phyloP scores from a whole-genome alignment of 2,113 vertebrate species.

The Guaruba guarouba region DNA sequence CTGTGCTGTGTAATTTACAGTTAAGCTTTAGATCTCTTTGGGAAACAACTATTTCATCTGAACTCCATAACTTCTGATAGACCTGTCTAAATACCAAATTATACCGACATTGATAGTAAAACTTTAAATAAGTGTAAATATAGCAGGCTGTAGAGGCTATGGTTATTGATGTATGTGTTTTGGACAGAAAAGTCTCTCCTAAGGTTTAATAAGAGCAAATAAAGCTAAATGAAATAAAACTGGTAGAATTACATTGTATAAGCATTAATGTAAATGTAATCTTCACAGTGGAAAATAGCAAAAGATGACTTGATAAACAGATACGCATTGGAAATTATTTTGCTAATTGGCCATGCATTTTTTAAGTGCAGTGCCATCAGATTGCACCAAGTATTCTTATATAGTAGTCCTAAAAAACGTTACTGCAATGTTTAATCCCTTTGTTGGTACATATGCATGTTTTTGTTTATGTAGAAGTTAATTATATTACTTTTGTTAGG shows the following conservation, averaged over 20 bases:
- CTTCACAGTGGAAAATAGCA: background rate
- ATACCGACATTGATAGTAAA: background rate
- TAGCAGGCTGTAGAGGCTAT: background rate
- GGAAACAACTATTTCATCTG: background rate
- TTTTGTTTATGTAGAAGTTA: slow-evolving; percentile 58
- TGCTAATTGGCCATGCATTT: background rate
- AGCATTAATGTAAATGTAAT: background rate
- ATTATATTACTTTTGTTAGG: slow-evolving; percentile 48
- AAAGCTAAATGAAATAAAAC: background rate
- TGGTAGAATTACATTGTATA: background rate
- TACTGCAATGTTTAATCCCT: slow-evolving; percentile 12
- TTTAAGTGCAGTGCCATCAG: background rate
- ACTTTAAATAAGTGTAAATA: background rate
- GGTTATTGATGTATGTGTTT: background rate
- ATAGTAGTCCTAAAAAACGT: slow-evolving; percentile 25
- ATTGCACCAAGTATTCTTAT: background rate
- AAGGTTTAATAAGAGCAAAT: background rate
- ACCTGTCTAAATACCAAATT: background rate
- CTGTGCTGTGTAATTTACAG: background rate
- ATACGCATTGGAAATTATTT: background rate
- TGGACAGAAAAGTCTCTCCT: background rate
- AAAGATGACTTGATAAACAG: background rate
- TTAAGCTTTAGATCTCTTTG: background rate
- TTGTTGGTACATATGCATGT: slow-evolving; percentile 51
- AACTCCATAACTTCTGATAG: background rate